Evolutionary conservation across 2,113 vertebrate genomes (phyloP), one percentile per base, ranked within the genome.

Genomic region (Copsychus sechellarum): DNA sequence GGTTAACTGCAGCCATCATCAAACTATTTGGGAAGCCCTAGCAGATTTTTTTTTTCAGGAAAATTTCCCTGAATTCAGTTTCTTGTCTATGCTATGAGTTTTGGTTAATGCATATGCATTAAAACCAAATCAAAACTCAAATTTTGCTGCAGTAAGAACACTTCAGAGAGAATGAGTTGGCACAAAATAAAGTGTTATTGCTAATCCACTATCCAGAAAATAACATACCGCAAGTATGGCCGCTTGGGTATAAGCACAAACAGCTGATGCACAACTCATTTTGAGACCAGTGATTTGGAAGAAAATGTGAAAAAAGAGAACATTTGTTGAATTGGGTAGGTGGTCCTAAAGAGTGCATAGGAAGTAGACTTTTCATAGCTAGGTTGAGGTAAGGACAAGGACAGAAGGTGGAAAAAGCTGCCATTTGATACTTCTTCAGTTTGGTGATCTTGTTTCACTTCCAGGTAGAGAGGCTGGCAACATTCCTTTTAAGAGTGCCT

Each of bases 71-170:
- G 65, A 73, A 72, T 57, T 74, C 77, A 70, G 16, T 86, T 95
- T 77, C 72, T 71, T 83, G 45, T 72, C 70, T 88, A 90, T 92
- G 86, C 82, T 91, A 81, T 83, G 82, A 95, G 57, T 88, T 96
- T 74, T 88, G 82, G 50, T 47, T 78, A 86, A 88, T 45, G 40
- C 93, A 72, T 95, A 89, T 62, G 62, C 88, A 93, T 90, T 95
- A 95, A 94, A 95, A 77, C 82, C 79, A 91, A 70, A 86, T 86
- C 69, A 93, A 78, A 97, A 88, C 61, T 93, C 88, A 93, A 90
- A 90, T 70, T 93, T 77, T 92, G 88, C 95, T 96, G 95, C 94
- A 95, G 93, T 97, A 97, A 96, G 95, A 97, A 97, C 96, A 97
- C 97, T 96, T 96, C 51, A 92, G 81, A 97, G 83, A 96, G 79